Base-by-base conservation (phyloP, 2,888 invertebrate genomes). In the Pardosa pseudoannulata region DNA sequence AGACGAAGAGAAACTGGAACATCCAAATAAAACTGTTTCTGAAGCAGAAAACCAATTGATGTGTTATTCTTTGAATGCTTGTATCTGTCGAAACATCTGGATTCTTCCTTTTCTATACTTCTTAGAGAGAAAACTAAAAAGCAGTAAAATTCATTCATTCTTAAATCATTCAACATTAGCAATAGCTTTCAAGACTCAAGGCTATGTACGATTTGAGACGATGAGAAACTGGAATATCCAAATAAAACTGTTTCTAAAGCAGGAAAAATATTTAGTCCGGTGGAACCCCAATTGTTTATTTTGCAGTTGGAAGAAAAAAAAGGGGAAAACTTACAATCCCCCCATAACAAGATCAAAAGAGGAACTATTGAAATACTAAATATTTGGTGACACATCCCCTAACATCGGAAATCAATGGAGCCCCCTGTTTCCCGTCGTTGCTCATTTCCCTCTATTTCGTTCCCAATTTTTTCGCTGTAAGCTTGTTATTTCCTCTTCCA, bases 321-420 rank as follows among this genome's bases (percentile, higher is more conserved):
- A n/a, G n/a, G n/a, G n/a, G n/a, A n/a, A n/a, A n/a, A n/a, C n/a
- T n/a, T n/a, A n/a, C n/a, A n/a, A n/a, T n/a, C n/a, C n/a, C n/a
- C n/a, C n/a, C n/a, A n/a, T 75, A 75, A 75, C 74, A 81, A 64
- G 70, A 76, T 71, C 83, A 76, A 72, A 65, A 31, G 64, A n/a
- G 65, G 46, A 72, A 67, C 72, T 71, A 83, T 83, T 78, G 83
- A 78, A 83, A 83, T 83, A 76, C 83, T 83, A 83, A 83, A 83
- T 83, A 83, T 83, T 78, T 76, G 83, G 76, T 67, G 78, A 32
- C 72, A 65, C 50, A 71, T 50, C 41, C 27, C 27, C 83, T 65
- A 83, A 82, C 82, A 83, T 83, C 29, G 83, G 72, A 83, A 83
- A 83, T 83, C 83, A 71, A 83, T 83, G 39, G n/a, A 13, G 16